Conservation (phyloP, 2,113 vertebrate genomes). For the Falco punctatus region DNA sequence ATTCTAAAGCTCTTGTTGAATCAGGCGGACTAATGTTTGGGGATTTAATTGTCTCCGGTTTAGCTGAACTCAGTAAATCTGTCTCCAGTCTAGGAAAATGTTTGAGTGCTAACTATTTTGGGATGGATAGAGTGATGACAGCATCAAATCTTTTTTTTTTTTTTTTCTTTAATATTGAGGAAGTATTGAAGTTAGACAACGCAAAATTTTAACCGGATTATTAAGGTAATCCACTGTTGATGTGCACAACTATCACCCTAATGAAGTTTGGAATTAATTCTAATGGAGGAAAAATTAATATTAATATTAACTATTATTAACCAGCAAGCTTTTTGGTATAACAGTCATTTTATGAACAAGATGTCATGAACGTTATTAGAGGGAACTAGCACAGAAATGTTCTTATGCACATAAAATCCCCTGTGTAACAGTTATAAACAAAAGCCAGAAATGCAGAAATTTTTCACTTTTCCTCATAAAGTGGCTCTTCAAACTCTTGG, state of each 20-base stretch:
- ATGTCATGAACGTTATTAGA: background rate
- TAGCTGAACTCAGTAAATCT: slow-evolving; percentile 32
- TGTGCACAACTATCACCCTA: background rate
- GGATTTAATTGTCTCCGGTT: slow-evolving; percentile 1
- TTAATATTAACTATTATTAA: background rate
- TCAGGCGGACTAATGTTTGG: slow-evolving; percentile 28
- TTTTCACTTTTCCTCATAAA: background rate
- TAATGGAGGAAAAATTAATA: background rate
- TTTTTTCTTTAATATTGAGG: background rate
- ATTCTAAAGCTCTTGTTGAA: slow-evolving; percentile 1
- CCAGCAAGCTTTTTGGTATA: background rate
- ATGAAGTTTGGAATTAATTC: slow-evolving; percentile 1
- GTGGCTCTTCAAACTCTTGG: background rate
- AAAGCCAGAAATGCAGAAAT: background rate
- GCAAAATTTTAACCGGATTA: background rate
- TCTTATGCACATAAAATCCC: background rate
- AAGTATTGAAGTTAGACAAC: background rate
- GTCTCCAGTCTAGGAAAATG: background rate
- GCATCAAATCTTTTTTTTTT: background rate
- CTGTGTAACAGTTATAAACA: background rate
- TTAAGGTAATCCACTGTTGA: background rate
- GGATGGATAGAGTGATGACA: background rate
- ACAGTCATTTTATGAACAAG: background rate
- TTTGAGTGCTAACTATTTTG: background rate
- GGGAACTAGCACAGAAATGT: background rate